Percentiles rank a stretch among this genome's conserved stretches.
Conservation (phyloP, 2,113 vertebrate species). For the Macquaria ambigua region DNA sequence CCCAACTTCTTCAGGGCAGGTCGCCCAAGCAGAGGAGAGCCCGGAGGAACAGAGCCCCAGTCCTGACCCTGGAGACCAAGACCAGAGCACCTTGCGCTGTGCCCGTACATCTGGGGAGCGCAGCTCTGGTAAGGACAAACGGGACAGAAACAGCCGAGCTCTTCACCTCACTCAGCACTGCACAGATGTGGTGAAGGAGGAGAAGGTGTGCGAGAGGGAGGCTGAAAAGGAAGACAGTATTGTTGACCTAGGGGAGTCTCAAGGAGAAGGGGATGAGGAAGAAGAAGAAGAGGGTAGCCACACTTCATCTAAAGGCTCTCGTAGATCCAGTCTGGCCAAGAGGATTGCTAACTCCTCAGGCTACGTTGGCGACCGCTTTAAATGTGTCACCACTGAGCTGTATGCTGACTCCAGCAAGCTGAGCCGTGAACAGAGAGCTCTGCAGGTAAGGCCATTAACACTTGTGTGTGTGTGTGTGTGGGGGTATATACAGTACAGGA, state of each 20-base stretch:
- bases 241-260: conserved; percentile 80
- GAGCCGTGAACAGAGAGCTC: conserved; percentile 96
- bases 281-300: conserved; percentile 73
- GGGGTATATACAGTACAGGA: conserved; percentile 34
- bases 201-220: conserved; percentile 42
- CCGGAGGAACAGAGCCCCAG: conserved; percentile 63
- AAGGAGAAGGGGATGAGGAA: conserved; percentile 79
- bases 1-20: conserved; percentile 39
- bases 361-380: conserved; percentile 98
- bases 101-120: conserved; percentile 82
- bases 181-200: conserved; percentile 66
- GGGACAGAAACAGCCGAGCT: conserved; percentile 39
- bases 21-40: conserved; percentile 60
- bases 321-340: conserved; percentile 89
- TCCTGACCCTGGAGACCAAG: conserved; percentile 72
- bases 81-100: conserved; percentile 82
- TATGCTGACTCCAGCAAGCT: conserved; percentile 98
- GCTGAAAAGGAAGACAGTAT: conserved; percentile 76
- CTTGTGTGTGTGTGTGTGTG: conserved; percentile 11
- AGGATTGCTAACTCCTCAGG: conserved; percentile 98
- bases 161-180: conserved; percentile 43
- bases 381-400: conserved; percentile 97
- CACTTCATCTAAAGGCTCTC: conserved; percentile 85
- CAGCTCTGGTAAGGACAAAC: conserved; percentile 73
- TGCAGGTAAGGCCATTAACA: conserved; percentile 92